phyloP scores from a whole-genome alignment of 2,797 vertebrate species.

The Iguana delicatissima region DNA sequence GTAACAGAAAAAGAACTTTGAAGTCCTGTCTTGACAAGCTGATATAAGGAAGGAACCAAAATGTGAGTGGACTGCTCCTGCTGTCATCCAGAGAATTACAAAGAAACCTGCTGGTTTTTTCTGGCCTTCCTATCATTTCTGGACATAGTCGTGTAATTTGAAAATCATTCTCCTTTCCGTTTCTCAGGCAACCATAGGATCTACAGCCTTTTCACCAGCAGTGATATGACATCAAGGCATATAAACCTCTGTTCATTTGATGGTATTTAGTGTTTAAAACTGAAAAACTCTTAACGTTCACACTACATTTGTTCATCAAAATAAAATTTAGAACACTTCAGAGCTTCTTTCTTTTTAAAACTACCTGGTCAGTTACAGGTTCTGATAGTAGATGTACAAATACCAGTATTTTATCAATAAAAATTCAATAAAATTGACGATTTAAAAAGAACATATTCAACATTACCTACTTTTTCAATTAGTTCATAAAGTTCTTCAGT shows the following conservation, averaged over 20 bases:
- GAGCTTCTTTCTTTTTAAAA: neutral
- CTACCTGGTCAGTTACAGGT: neutral
- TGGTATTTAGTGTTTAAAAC: neutral
- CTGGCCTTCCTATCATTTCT: neutral
- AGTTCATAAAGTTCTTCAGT: conserved; percentile 96
- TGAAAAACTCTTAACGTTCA: neutral
- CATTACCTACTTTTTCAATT: conserved; percentile 92
- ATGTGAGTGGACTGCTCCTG: too few species aligned
- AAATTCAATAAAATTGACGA: neutral
- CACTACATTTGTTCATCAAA: neutral
- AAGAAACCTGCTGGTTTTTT: neutral
- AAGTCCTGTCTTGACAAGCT: too few species aligned
- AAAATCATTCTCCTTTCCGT: neutral
- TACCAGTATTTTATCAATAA: neutral
- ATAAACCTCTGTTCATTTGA: too few species aligned
- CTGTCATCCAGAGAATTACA: too few species aligned
- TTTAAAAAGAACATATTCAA: neutral
- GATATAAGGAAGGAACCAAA: too few species aligned
- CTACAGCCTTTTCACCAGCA: neutral
- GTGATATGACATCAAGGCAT: neutral
- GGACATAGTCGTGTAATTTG: neutral
- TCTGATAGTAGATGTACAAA: neutral
- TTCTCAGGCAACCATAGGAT: neutral
- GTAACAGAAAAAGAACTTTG: too few species aligned
- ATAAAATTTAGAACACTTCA: neutral